phyloP scores from a whole-genome alignment of 2,888 invertebrate genomes.

The Dioctria linearis region DNA sequence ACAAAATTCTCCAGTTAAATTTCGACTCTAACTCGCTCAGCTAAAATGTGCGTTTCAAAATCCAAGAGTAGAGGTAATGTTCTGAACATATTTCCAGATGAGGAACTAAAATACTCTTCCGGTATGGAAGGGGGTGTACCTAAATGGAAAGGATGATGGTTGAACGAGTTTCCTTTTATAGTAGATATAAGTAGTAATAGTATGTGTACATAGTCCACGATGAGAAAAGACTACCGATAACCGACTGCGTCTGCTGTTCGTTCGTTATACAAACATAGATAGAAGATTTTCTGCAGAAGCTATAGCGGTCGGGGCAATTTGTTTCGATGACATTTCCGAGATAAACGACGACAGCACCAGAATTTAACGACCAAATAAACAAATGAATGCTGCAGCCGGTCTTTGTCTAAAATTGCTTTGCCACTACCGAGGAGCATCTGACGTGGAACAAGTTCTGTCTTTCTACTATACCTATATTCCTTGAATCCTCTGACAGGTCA shows the following conservation, averaged over 20 bases:
- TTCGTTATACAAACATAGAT: not conserved
- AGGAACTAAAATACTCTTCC: not conserved
- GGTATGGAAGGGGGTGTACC: not conserved
- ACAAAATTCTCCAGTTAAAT: not conserved
- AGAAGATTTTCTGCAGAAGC: too few species aligned
- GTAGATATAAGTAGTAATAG: too few species aligned
- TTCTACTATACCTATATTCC: slow-evolving; percentile 13
- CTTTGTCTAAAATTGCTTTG: slow-evolving; percentile 42
- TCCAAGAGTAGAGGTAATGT: not conserved
- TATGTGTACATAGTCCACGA: not conserved
- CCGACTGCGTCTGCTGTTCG: not conserved
- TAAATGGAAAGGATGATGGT: not conserved
- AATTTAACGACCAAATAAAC: slow-evolving; percentile 56
- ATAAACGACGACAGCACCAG: slow-evolving; percentile 55
- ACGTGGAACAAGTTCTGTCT: slow-evolving; percentile 35
- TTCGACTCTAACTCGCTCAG: not conserved
- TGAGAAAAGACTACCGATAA: not conserved
- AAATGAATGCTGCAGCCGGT: slow-evolving; percentile 49
- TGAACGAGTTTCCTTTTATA: not conserved
- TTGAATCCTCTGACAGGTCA: slow-evolving; percentile 5
- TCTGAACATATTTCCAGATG: not conserved
- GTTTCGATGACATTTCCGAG: slow-evolving; percentile 55
- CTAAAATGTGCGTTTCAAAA: not conserved
- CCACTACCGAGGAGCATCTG: slow-evolving; percentile 20
- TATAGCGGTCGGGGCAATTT: slow-evolving; percentile 51